Base-by-base conservation (phyloP, 2,888 invertebrate genomes). In the Zygothrica quintamaculata region DNA sequence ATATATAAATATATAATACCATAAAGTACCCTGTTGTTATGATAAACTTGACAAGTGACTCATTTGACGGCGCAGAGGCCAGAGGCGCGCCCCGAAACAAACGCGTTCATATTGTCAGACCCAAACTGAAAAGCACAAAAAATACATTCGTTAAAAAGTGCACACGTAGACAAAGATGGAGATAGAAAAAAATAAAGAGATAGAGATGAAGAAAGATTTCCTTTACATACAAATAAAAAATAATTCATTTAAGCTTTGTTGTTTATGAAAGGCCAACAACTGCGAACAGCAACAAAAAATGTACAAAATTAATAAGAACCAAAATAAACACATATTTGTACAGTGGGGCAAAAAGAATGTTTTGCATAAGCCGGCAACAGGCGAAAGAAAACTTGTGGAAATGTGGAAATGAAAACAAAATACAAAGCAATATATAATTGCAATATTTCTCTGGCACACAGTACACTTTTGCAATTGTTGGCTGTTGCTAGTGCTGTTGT, bases 401-500 rank as follows among this genome's bases (percentile, higher is more conserved):
- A 22, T 22, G 18, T 2, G 18, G 18, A 22, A 22, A 22, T 22
- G 18, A 22, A 22, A 22, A 22, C 18, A 22, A 16, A 43, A 57
- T 55, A 46, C 51, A 42, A 65, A 69, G 57, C 39, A 55, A 77
- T 47, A 69, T 58, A 55, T 58, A 67, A 62, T 55, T 61, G 68
- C 57, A 74, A 22, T 52, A 61, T 57, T 62, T 57, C 33, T 72
- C 43, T 22, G 15, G 15, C 34, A 22, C 18, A 22, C 58, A 77
- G 33, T 74, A 65, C 77, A 77, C 74, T 77, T 74, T 77, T 77
- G 74, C 77, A 75, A 69, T 77, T 74, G 68, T 65, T 68, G 58
- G 64, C 72, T 60, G 75, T 70, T n/a, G n/a, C n/a, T n/a, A n/a
- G n/a, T n/a, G n/a, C n/a, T n/a, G n/a, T n/a, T n/a, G n/a, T n/a